Percentiles rank a stretch among this genome's conserved stretches.
Evolutionary conservation across 2,113 vertebrate genomes (phyloP).

Genomic region (Podarcis muralis): DNA sequence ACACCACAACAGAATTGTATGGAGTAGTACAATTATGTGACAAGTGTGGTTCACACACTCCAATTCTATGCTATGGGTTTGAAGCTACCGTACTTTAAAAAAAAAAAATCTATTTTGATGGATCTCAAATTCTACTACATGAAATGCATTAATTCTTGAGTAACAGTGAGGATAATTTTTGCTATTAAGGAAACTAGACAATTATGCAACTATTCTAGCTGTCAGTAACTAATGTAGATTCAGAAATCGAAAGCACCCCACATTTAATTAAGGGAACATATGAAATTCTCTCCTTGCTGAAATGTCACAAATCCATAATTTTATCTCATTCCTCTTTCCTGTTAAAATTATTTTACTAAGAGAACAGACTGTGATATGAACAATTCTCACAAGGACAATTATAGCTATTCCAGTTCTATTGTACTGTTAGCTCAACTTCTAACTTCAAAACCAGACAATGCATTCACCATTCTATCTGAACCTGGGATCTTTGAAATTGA

Average conservation of each 20-base stretch:
- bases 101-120: neutral
- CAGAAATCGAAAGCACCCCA: neutral
- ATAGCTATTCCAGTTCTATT: slow-evolving; percentile 53
- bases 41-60: neutral
- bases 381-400: slow-evolving; percentile 49
- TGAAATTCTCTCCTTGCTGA: neutral
- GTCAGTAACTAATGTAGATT: slow-evolving; percentile 7
- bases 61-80: neutral
- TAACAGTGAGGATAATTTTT: neutral
- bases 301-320: slow-evolving; percentile 49
- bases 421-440: slow-evolving; percentile 42
- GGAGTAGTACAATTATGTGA: neutral
- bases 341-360: slow-evolving; percentile 18
- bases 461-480: slow-evolving; percentile 49
- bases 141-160: neutral
- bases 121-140: neutral
- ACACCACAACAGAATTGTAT: neutral
- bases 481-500: slow-evolving; percentile 55
- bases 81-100: neutral
- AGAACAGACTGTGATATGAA: slow-evolving; percentile 61
- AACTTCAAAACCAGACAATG: slow-evolving; percentile 59
- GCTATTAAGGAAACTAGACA: neutral
- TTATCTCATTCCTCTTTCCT: slow-evolving; percentile 38
- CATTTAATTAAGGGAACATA: slow-evolving; percentile 26
- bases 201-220: neutral